These are phyloP conservation scores for Ephialtes manifestator DNA, from an alignment of 2,888 invertebrate genomes.

Conservation along the genomic window DNA sequence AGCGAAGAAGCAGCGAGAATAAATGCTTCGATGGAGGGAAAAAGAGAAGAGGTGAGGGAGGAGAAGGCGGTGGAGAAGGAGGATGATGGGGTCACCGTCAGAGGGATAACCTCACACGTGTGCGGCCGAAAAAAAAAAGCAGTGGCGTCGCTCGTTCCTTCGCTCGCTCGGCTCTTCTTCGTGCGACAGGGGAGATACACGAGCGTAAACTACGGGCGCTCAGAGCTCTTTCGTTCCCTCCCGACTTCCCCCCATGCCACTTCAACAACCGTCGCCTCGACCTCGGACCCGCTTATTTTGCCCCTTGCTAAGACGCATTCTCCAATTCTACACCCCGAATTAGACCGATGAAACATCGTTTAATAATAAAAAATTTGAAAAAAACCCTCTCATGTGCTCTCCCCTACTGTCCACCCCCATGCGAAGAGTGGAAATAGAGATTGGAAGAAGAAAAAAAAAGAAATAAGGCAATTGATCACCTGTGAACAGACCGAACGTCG, in stretches of 20 bases:
- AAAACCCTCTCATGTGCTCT: neutral
- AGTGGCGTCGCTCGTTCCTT: conserved; percentile 69
- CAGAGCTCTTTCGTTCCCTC: conserved; percentile 47
- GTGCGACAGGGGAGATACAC: conserved; percentile 64
- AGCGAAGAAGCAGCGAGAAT: conserved; percentile 67
- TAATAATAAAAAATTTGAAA: conserved; percentile 72
- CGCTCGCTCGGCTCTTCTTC: conserved; percentile 58
- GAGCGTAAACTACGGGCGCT: conserved; percentile 66
- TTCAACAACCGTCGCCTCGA: conserved; percentile 55
- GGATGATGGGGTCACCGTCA: conserved; percentile 81
- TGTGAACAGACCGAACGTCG: conserved; percentile 34
- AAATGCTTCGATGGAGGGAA: conserved; percentile 57
- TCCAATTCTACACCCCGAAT: conserved; percentile 63
- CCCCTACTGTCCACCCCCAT: neutral
- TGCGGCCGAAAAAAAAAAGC: conserved; percentile 78
- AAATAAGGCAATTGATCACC: conserved; percentile 40
- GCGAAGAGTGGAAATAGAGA: conserved; percentile 1
- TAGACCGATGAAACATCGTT: conserved; percentile 70
- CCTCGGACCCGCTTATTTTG: conserved; percentile 65
- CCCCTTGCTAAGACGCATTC: conserved; percentile 58
- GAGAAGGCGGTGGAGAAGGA: conserved; percentile 67
- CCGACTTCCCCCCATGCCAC: conserved; percentile 38
- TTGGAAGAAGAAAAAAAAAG: conserved; percentile 24
- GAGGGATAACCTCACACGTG: conserved; percentile 83
- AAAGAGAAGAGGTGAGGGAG: conserved; percentile 29